Evolutionary conservation across 2,797 vertebrate species (phyloP).

Genomic region (Muraenolepis orangiensis): DNA sequence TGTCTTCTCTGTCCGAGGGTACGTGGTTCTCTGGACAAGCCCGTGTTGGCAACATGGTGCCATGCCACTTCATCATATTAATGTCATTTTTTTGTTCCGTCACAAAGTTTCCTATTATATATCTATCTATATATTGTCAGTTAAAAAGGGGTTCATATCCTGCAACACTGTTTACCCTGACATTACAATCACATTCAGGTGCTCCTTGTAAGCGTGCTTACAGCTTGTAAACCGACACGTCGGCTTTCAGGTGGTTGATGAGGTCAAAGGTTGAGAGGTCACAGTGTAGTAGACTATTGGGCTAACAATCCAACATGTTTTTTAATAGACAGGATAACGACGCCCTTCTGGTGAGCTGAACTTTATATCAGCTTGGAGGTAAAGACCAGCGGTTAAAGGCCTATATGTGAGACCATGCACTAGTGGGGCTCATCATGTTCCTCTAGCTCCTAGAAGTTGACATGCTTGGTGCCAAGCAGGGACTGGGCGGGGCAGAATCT

Average conservation of each 20-base stretch:
- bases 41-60: background rate
- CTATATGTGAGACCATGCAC: background rate
- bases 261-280: constrained; percentile 37
- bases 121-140: constrained; percentile 11
- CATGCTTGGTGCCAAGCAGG: background rate
- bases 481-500: no score
- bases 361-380: background rate
- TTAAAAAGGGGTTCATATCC: constrained; percentile 11
- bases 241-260: constrained; percentile 53
- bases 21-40: background rate
- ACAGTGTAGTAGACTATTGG: background rate
- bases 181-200: constrained; percentile 54
- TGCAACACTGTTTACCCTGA: constrained; percentile 31
- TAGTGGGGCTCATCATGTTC: background rate
- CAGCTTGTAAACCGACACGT: constrained; percentile 41
- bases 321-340: background rate
- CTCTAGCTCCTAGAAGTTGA: background rate
- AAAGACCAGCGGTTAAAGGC: background rate
- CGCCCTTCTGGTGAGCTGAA: background rate
- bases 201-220: constrained; percentile 49
- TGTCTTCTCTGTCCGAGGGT: background rate
- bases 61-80: background rate
- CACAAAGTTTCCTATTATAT: background rate
- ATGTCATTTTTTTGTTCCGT: background rate
- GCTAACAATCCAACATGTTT: background rate